Evolutionary conservation across 2,113 vertebrate genomes (phyloP).

Genomic region (Corythornis cristatus): DNA sequence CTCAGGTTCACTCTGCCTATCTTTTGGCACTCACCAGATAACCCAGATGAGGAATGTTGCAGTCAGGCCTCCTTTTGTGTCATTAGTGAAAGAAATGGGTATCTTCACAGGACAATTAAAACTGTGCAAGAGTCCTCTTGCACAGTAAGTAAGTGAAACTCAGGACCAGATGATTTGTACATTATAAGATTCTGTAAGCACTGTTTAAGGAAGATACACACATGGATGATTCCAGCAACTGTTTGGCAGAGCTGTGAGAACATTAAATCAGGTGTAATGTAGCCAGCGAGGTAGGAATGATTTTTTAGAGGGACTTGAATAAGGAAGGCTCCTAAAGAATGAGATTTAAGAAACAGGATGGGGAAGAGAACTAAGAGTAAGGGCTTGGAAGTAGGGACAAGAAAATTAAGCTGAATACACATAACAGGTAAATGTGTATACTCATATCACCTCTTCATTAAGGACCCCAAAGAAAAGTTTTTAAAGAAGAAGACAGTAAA

Average conservation of each 20-base stretch:
- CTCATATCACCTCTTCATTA: background rate
- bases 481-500: background rate
- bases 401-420: background rate
- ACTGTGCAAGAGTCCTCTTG: background rate
- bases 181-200: background rate
- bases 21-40: background rate
- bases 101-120: background rate
- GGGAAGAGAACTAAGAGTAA: background rate
- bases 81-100: background rate
- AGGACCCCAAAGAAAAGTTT: background rate
- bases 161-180: background rate
- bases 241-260: background rate
- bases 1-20: background rate
- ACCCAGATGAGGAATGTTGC: background rate
- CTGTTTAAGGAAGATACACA: background rate
- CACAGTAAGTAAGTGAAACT: background rate
- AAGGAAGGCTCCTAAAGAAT: background rate
- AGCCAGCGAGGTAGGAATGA: background rate
- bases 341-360: background rate
- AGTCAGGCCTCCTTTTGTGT: background rate
- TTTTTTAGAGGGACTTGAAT: background rate
- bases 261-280: background rate
- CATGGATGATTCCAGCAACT: background rate
- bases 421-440: background rate
- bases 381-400: background rate